These are phyloP conservation scores for Hermaeophaga mercurialis DNA, from an alignment of 2,888 invertebrate genomes.

Conservation along the genomic window DNA sequence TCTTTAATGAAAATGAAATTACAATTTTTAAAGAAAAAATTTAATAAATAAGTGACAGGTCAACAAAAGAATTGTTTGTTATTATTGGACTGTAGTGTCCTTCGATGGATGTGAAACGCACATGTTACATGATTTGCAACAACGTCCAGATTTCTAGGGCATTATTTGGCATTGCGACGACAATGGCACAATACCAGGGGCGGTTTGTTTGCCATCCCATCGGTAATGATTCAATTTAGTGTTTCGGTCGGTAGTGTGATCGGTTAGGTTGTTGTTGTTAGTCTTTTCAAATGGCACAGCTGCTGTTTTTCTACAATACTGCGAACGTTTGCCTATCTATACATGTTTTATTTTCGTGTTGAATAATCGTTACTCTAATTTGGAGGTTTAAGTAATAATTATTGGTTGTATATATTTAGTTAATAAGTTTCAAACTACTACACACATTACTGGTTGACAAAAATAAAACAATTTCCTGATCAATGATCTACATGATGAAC, in stretches of 20 bases:
- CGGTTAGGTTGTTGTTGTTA: conserved; percentile 44
- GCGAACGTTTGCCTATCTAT: no score
- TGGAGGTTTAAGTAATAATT: no score
- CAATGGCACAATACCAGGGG: conserved; percentile 54
- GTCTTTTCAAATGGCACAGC: conserved; percentile 56
- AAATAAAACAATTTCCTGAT: no score
- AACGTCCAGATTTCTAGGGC: conserved; percentile 36
- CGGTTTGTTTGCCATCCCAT: conserved; percentile 57
- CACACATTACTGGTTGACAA: no score
- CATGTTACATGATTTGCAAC: conserved; percentile 42
- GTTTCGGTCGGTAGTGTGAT: conserved; percentile 24
- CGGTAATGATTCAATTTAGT: conserved; percentile 59
- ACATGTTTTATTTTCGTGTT: no score
- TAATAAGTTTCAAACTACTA: no score
- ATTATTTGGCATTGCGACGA: conserved; percentile 48
- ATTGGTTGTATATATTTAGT: no score
- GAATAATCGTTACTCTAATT: no score
- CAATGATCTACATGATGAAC: no score
- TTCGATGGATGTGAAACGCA: conserved; percentile 37
- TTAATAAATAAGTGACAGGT: conserved; percentile 4
- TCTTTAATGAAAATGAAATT: no score
- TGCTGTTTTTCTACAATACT: conserved; percentile 52
- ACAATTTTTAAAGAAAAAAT: no score
- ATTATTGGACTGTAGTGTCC: conserved; percentile 34
- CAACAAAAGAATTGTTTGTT: conserved; percentile 36